Evolutionary conservation across 2,797 vertebrate species (phyloP).

Genomic region (Clamator glandarius): DNA sequence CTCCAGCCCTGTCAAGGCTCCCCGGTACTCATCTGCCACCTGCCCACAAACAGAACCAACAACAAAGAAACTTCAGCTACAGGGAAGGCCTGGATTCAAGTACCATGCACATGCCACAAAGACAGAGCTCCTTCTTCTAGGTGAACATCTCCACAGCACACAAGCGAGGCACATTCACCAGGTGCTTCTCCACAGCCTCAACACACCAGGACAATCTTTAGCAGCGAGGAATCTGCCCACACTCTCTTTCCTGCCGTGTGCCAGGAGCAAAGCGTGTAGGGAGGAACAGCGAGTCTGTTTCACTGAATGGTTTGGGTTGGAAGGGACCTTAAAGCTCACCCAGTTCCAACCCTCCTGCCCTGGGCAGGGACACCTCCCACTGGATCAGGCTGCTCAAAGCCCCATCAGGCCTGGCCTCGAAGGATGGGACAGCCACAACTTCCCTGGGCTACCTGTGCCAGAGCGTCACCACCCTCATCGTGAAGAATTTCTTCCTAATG

Average conservation of each 20-base stretch:
- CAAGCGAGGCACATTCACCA: not conserved
- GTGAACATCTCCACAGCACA: not conserved
- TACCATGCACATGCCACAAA: accelerated
- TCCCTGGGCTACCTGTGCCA: too few relatives aligned
- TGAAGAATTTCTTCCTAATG: too few relatives aligned
- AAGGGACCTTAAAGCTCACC: too few relatives aligned
- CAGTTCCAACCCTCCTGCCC: too few relatives aligned
- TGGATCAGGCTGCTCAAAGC: too few relatives aligned
- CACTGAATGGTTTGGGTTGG: too few relatives aligned
- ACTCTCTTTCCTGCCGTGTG: not conserved
- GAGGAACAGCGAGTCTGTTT: not conserved
- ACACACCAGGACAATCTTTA: not conserved
- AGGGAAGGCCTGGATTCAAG: not conserved
- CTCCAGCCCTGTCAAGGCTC: not conserved
- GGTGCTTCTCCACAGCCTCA: not conserved
- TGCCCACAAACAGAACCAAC: not conserved
- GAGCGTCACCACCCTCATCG: too few relatives aligned
- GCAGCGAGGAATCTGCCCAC: not conserved
- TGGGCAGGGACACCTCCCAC: too few relatives aligned
- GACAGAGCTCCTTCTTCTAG: not conserved
- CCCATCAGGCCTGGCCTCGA: too few relatives aligned
- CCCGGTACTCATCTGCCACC: not conserved
- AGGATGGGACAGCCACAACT: too few relatives aligned
- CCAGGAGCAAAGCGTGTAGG: accelerated
- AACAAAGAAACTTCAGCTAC: not conserved